phyloP scores from a whole-genome alignment of 2,797 vertebrate species.

The Rhinoraja longicauda region DNA sequence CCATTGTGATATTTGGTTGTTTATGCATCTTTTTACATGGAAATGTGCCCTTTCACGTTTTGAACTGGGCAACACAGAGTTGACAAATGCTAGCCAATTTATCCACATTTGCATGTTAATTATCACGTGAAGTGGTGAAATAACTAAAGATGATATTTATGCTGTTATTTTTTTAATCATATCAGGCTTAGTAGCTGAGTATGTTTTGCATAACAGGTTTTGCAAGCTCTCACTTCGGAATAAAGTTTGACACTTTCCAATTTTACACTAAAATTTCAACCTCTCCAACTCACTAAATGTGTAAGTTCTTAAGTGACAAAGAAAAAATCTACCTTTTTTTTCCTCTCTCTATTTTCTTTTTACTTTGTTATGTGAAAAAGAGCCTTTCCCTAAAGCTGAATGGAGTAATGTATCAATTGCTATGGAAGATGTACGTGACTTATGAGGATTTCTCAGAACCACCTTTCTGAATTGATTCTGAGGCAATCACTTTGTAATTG shows the following conservation, averaged over 20 bases:
- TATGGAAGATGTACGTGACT: not conserved
- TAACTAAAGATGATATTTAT: not conserved
- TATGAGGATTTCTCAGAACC: not conserved
- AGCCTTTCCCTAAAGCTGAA: not conserved
- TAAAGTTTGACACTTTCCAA: not conserved
- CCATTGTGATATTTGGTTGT: not conserved
- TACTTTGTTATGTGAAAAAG: not conserved
- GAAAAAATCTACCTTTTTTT: not conserved
- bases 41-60: not conserved
- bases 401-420: not conserved
- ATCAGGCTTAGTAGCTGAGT: not conserved
- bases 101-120: not conserved
- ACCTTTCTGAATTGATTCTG: not conserved
- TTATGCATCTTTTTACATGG: not conserved
- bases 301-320: not conserved
- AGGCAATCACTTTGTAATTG: not conserved
- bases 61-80: not conserved
- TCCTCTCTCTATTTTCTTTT: not conserved
- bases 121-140: not conserved
- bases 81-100: not conserved
- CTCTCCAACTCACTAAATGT: not conserved
- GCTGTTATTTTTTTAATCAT: not conserved
- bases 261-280: not conserved
- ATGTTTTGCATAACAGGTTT: not conserved
- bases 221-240: not conserved